A percentile compares a stretch with the other conserved stretches of the same genome.
Conservation (phyloP, 1,140 invertebrate species). For the Lepidurus packardi region DNA sequence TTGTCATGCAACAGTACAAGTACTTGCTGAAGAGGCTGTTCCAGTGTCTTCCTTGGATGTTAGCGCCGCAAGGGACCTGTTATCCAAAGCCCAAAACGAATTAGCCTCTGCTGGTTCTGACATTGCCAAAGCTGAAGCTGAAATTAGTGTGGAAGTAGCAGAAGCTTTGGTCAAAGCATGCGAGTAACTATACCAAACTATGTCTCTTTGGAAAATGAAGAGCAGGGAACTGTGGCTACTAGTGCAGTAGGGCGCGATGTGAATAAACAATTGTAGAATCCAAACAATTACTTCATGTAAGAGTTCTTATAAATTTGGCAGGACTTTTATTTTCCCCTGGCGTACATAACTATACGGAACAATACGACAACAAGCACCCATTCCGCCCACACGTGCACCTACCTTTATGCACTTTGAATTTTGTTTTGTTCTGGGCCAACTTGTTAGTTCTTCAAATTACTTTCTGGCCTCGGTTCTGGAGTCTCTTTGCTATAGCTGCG, state of each 20-base stretch:
- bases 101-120: conserved; percentile 72
- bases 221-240: conserved; percentile 8
- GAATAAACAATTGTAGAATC: neutral
- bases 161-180: conserved; percentile 83
- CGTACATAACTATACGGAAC: neutral
- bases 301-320: neutral
- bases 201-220: neutral
- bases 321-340: conserved; percentile 4
- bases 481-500: conserved; percentile 58
- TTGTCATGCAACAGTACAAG: conserved; percentile 61
- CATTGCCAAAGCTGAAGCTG: conserved; percentile 81
- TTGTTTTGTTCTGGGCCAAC: neutral
- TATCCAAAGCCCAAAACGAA: conserved; percentile 78
- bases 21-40: conserved; percentile 95
- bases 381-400: neutral
- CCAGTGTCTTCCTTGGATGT: conserved; percentile 78
- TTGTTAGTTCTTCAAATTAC: conserved; percentile 19
- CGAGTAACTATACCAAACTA: conserved; percentile 27
- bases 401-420: neutral
- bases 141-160: conserved; percentile 89
- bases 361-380: conserved; percentile 14
- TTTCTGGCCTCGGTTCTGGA: conserved; percentile 41
- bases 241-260: conserved; percentile 20
- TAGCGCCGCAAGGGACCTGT: conserved; percentile 68
- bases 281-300: neutral